A percentile compares a stretch with the other conserved stretches of the same genome.
Evolutionary conservation across 2,888 invertebrate genomes (phyloP).

Genomic region (Ectropis crepuscularia): DNA sequence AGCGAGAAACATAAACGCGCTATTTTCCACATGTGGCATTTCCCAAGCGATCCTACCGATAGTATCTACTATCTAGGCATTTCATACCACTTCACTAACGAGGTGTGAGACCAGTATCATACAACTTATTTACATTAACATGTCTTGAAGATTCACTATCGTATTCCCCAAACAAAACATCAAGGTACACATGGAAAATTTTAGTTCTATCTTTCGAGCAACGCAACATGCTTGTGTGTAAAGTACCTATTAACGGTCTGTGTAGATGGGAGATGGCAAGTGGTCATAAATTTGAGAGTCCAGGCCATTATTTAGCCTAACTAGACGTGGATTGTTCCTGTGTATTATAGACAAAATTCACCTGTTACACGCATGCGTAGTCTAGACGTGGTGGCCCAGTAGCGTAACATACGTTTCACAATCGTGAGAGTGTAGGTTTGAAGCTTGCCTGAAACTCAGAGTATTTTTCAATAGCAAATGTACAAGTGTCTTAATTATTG

Average conservation of each 20-base stretch:
- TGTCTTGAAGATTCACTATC: background rate
- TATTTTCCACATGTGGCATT: slow-evolving; percentile 17
- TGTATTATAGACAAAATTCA: slow-evolving; percentile 3
- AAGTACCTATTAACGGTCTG: slow-evolving; percentile 4
- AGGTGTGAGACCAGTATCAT: slow-evolving; percentile 15
- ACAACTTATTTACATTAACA: background rate
- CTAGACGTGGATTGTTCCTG: slow-evolving; percentile 18
- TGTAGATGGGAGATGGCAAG: slow-evolving; percentile 24
- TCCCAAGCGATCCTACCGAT: slow-evolving; percentile 14
- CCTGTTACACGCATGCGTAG: background rate
- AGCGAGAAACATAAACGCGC: no score
- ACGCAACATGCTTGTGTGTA: background rate
- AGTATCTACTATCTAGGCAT: slow-evolving; percentile 12
- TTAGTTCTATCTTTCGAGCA: background rate
- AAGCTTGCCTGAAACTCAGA: no score
- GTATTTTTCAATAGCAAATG: no score
- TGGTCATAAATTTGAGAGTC: slow-evolving; percentile 22
- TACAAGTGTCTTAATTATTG: no score
- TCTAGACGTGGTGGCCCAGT: background rate
- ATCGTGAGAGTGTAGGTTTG: no score
- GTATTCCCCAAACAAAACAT: background rate
- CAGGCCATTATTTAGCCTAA: slow-evolving; percentile 28
- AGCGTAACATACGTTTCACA: background rate
- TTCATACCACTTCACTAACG: slow-evolving; percentile 13
- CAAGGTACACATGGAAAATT: background rate